phyloP scores from a whole-genome alignment of 2,797 vertebrate species.

The Neosilurus hyrtlii region DNA sequence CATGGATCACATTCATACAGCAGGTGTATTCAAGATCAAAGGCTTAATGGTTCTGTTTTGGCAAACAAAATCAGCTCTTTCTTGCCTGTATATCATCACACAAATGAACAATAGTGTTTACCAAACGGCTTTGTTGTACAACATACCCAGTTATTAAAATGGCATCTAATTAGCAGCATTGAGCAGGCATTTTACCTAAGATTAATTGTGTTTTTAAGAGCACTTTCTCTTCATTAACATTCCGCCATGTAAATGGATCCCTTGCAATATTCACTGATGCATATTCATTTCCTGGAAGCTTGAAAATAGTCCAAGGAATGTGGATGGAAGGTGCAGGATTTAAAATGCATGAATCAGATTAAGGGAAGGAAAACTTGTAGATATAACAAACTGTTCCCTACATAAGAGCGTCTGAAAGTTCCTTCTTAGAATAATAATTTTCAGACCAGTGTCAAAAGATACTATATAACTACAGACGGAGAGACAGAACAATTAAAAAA shows the following conservation, averaged over 20 bases:
- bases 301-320: constrained; percentile 69
- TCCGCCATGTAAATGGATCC: constrained; percentile 73
- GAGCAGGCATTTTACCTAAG: constrained; percentile 72
- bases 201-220: constrained; percentile 73
- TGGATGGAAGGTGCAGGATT: constrained; percentile 51
- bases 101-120: constrained; percentile 74
- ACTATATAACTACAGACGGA: not conserved
- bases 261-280: constrained; percentile 61
- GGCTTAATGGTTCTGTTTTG: constrained; percentile 42
- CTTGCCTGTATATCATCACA: constrained; percentile 65
- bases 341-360: constrained; percentile 15
- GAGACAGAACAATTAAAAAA: not conserved
- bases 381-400: not conserved
- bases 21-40: constrained; percentile 48
- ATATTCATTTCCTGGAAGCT: constrained; percentile 58
- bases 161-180: constrained; percentile 71
- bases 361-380: not conserved
- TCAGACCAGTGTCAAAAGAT: constrained; percentile 6
- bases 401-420: not conserved
- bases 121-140: constrained; percentile 73
- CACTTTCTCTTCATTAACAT: constrained; percentile 77
- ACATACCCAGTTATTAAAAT: constrained; percentile 73
- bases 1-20: not conserved
- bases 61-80: constrained; percentile 51
- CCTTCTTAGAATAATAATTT: not conserved